phyloP scores from a whole-genome alignment of 1,140 invertebrate species.

The Anoplophora glabripennis region DNA sequence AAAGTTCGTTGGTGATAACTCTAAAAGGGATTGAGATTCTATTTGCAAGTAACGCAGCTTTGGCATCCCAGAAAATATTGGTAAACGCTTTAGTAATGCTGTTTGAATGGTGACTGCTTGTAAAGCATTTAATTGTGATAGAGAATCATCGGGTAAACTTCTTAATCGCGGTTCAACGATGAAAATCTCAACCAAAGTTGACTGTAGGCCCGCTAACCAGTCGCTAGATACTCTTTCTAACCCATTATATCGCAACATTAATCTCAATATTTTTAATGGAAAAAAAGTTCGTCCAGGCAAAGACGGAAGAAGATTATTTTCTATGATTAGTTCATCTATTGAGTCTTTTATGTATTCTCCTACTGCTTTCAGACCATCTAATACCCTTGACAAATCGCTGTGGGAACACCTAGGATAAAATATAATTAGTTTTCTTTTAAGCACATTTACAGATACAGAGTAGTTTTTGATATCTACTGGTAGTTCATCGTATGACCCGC shows the following conservation, averaged over 20 bases:
- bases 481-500: too few relatives aligned
- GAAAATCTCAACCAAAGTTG: constrained; percentile 74
- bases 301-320: constrained; percentile 80
- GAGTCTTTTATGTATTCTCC: constrained; percentile 65
- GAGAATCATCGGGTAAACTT: constrained; percentile 72
- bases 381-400: constrained; percentile 72
- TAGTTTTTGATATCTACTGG: too few relatives aligned
- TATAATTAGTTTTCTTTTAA: not conserved
- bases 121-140: constrained; percentile 69
- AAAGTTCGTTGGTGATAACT: constrained; percentile 70
- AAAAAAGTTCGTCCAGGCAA: constrained; percentile 75
- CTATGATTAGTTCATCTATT: constrained; percentile 80
- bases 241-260: constrained; percentile 80
- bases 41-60: constrained; percentile 66
- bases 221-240: constrained; percentile 76
- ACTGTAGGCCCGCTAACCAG: constrained; percentile 75
- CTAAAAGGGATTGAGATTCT: constrained; percentile 65
- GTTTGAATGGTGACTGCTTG: constrained; percentile 80
- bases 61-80: constrained; percentile 62
- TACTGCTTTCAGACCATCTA: constrained; percentile 69
- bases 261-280: constrained; percentile 67
- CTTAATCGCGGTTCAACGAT: constrained; percentile 78
- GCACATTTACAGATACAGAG: not conserved
- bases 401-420: constrained; percentile 72
- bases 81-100: constrained; percentile 67